Evolutionary conservation across 2,797 vertebrate species (phyloP).

Genomic region (Eremophila alpestris): DNA sequence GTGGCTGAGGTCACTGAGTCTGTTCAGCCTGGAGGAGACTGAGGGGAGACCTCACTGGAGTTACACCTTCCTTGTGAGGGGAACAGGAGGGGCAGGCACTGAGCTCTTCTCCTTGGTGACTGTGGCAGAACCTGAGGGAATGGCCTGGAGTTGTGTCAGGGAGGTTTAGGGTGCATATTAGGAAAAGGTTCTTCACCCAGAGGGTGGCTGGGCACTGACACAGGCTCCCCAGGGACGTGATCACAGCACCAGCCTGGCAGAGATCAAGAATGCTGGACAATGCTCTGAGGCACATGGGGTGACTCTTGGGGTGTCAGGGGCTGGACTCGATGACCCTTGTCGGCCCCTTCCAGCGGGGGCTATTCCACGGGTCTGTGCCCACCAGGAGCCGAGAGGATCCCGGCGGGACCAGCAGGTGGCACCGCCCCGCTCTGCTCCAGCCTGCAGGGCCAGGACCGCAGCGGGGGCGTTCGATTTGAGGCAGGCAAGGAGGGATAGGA

Average conservation of each 20-base stretch:
- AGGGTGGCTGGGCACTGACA: rapidly evolving
- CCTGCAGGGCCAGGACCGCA: background rate
- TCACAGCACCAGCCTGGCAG: background rate
- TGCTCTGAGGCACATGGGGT: rapidly evolving
- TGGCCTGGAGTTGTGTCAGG: rapidly evolving
- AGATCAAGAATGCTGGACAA: rapidly evolving
- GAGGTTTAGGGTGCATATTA: rapidly evolving
- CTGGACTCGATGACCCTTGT: background rate
- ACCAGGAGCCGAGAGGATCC: background rate
- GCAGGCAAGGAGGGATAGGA: background rate
- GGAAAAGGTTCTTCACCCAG: background rate
- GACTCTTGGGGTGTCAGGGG: background rate
- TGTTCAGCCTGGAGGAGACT: background rate
- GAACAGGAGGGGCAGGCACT: background rate
- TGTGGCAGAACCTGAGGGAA: rapidly evolving
- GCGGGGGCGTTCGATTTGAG: rapidly evolving
- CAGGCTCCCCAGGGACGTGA: background rate
- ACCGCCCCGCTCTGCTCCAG: background rate
- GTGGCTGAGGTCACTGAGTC: background rate
- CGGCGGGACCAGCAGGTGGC: background rate
- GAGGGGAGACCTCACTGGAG: background rate
- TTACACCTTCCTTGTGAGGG: rapidly evolving
- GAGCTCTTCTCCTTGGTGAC: rapidly evolving
- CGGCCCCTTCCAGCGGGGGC: rapidly evolving
- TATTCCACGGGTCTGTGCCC: rapidly evolving